phyloP scores from a whole-genome alignment of 2,888 invertebrate genomes.

The Scaptodrosophila latifasciaeformis region DNA sequence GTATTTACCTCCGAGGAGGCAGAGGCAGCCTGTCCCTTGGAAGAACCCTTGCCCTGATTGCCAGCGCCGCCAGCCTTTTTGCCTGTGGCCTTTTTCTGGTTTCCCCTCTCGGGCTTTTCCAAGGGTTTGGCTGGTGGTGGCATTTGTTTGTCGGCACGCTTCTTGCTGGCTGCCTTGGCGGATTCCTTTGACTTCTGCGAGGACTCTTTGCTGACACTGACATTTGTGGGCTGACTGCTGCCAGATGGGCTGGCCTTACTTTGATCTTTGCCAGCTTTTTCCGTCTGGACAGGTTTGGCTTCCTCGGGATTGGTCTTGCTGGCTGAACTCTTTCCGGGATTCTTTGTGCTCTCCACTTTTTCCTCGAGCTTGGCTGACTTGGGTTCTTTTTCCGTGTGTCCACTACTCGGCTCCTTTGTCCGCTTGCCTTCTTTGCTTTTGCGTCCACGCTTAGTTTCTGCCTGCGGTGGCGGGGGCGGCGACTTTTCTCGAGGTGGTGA shows the following conservation, averaged over 20 bases:
- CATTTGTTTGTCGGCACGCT: conserved; percentile 59
- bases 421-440: conserved; percentile 52
- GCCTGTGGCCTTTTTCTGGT: conserved; percentile 35
- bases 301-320: neutral
- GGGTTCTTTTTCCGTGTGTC: conserved; percentile 9
- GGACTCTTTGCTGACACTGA: conserved; percentile 45
- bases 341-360: conserved; percentile 10
- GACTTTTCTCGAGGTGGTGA: conserved; percentile 16
- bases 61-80: conserved; percentile 32
- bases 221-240: conserved; percentile 28
- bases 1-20: conserved; percentile 76
- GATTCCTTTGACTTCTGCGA: conserved; percentile 34
- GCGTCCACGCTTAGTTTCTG: conserved; percentile 31
- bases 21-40: conserved; percentile 17
- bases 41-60: neutral
- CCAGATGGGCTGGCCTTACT: neutral
- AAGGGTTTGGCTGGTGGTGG: conserved; percentile 53
- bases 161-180: conserved; percentile 53
- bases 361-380: conserved; percentile 16
- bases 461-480: conserved; percentile 14
- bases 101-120: conserved; percentile 39
- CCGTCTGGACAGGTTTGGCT: neutral
- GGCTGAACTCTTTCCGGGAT: conserved; percentile 18
- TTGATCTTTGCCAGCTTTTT: conserved; percentile 13
- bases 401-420: conserved; percentile 38